These are phyloP conservation scores for Eufriesea mexicana DNA, from an alignment of 1,140 invertebrate genomes.

Conservation along the genomic window DNA sequence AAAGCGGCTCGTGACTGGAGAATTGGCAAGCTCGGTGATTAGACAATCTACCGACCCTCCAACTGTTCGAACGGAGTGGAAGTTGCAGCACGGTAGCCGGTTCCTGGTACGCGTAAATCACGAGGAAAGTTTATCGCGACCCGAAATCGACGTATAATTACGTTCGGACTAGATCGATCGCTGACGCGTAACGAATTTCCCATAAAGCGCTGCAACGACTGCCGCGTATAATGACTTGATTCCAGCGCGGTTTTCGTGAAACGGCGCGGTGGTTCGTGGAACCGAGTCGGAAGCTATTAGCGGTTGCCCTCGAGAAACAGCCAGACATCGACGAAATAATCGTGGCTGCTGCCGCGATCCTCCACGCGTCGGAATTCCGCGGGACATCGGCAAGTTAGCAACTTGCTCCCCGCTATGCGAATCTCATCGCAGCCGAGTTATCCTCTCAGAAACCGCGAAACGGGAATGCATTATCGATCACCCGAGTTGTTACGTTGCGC, in stretches of 20 bases:
- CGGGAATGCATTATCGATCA: constrained; percentile 46
- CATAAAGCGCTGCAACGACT: neutral
- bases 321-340: constrained; percentile 20
- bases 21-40: too few relatives aligned
- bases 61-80: neutral
- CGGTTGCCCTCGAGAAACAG: constrained; percentile 2
- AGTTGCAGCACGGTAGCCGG: neutral
- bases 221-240: neutral
- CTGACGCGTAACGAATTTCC: neutral
- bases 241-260: neutral
- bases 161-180: neutral
- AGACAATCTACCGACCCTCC: too few relatives aligned
- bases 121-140: neutral
- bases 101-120: neutral
- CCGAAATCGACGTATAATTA: neutral
- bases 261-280: neutral
- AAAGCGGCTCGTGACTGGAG: too few relatives aligned
- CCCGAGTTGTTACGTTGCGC: constrained; percentile 18
- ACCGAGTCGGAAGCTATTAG: constrained; percentile 6
- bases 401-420: neutral
- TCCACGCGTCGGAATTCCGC: neutral
- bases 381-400: constrained; percentile 15
- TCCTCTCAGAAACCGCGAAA: constrained; percentile 36
- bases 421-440: neutral
- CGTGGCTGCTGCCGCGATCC: neutral